Conservation (phyloP, 1,140 invertebrate species). For the Diachasma alloeum region DNA sequence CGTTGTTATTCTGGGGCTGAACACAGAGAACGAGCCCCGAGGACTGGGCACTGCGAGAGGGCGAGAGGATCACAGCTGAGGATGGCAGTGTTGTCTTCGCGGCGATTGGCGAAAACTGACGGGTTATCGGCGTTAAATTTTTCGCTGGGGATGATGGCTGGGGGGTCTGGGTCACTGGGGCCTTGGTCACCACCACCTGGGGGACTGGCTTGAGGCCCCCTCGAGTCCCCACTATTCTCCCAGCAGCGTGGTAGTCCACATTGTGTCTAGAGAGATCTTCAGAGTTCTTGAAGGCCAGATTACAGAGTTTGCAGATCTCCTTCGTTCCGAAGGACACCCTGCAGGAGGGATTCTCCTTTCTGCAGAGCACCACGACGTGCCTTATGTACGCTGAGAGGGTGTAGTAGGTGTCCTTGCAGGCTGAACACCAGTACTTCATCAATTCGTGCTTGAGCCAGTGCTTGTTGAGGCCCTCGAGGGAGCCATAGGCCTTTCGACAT, state of each 20-base stretch:
- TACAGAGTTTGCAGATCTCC: background rate
- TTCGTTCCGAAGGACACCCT: background rate
- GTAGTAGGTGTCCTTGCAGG: background rate
- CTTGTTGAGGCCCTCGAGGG: slow-evolving; percentile 31
- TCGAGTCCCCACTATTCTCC: background rate
- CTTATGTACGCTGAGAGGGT: slow-evolving; percentile 28
- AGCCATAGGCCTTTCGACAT: slow-evolving; percentile 33
- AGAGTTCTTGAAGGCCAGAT: background rate
- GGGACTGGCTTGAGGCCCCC: background rate
- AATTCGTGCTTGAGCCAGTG: slow-evolving; percentile 46
- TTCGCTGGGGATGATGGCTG: no score
- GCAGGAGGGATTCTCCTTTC: background rate
- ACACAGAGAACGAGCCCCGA: background rate
- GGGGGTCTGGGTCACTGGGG: no score
- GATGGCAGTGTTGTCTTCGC: background rate
- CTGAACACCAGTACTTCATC: slow-evolving; percentile 35
- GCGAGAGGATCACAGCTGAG: background rate
- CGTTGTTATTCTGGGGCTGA: background rate
- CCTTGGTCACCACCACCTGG: background rate
- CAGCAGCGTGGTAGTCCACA: slow-evolving; percentile 3
- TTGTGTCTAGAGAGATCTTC: background rate
- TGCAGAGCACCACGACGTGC: slow-evolving; percentile 16
- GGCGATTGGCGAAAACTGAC: background rate
- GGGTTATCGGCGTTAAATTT: no score
- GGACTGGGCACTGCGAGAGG: background rate